Conservation (phyloP, 2,113 vertebrate species). For the Arenaria interpres region DNA sequence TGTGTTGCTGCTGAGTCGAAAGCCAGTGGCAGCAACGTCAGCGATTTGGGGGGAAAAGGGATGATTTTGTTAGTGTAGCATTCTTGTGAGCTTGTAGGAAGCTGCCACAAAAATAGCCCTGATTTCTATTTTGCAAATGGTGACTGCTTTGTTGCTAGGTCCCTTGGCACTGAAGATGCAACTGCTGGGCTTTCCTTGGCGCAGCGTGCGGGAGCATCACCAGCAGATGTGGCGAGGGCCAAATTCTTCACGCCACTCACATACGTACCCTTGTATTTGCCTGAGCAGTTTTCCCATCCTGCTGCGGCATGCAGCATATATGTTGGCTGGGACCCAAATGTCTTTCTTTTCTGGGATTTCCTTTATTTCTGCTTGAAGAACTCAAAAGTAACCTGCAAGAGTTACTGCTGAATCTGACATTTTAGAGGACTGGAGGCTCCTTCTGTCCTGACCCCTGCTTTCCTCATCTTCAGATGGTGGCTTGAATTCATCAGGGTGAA, state of each 20-base stretch:
- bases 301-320: background rate
- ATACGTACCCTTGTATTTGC: background rate
- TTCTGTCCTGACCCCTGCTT: background rate
- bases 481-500: background rate
- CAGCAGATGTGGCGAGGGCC: background rate
- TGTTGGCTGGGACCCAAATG: background rate
- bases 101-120: background rate
- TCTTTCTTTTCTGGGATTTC: background rate
- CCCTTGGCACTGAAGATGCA: background rate
- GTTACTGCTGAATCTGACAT: background rate
- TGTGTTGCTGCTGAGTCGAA: background rate
- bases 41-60: background rate
- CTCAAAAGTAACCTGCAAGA: background rate
- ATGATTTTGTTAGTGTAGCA: background rate
- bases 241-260: background rate
- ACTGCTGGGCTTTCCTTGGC: background rate
- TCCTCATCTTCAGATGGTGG: background rate
- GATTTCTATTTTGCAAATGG: slow-evolving; percentile 13
- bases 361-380: slow-evolving; percentile 1
- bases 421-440: background rate
- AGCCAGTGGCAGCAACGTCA: background rate
- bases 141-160: slow-evolving; percentile 38
- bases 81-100: slow-evolving; percentile 3
- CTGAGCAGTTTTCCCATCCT: background rate
- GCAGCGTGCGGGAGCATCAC: background rate